Percentiles rank a stretch among this genome's conserved stretches.
These are phyloP conservation scores for Drosophila mojavensis DNA, from an alignment of 1,140 invertebrate species.

Conservation along the genomic window DNA sequence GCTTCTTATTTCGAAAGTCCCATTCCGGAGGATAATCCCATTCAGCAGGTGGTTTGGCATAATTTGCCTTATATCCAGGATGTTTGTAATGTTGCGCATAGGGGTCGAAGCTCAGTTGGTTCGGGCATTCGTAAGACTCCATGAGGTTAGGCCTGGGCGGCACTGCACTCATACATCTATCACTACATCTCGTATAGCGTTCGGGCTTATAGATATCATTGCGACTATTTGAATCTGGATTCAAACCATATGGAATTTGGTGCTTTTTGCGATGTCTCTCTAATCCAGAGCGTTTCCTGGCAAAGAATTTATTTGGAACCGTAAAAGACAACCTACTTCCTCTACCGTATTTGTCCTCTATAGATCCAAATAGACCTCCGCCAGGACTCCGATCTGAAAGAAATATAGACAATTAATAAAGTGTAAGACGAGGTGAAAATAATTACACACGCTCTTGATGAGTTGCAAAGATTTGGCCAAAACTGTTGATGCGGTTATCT, in stretches of 20 bases:
- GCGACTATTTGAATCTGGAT: neutral
- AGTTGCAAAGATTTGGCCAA: neutral
- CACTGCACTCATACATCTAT: neutral
- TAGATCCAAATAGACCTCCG: slow-evolving; percentile 35
- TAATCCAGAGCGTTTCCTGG: neutral
- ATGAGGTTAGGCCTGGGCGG: neutral
- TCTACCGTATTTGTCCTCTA: neutral
- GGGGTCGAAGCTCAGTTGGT: neutral
- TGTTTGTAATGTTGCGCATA: neutral
- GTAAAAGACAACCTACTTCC: slow-evolving; percentile 18
- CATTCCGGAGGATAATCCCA: neutral
- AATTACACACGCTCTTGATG: slow-evolving; percentile 34
- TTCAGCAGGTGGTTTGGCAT: neutral
- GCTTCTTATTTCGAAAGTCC: neutral
- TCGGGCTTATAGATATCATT: neutral
- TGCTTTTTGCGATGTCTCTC: neutral
- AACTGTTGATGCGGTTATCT: slow-evolving; percentile 17
- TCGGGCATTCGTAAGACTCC: neutral
- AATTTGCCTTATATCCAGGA: neutral
- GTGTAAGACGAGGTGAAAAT: neutral
- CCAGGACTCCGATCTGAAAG: slow-evolving; percentile 44
- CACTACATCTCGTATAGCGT: neutral
- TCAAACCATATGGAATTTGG: neutral
- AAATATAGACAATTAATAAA: neutral
- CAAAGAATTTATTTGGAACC: slow-evolving; percentile 51